Evolutionary conservation across 2,888 invertebrate genomes (phyloP).

Genomic region (Hydrotaea cyrtoneurina): DNA sequence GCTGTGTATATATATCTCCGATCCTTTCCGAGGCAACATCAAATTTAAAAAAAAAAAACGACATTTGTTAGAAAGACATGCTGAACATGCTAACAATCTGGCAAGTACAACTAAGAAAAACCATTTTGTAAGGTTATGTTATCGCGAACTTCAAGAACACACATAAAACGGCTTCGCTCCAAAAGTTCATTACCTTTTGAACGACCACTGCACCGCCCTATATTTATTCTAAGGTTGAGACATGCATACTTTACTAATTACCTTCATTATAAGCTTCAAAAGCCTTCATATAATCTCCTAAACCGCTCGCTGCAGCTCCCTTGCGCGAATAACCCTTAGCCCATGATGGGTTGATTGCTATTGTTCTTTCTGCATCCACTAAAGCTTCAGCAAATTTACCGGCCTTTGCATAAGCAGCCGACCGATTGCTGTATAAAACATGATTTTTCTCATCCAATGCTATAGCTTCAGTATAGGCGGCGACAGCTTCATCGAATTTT

Average conservation of each 20-base stretch:
- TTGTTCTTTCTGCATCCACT: constrained; percentile 92
- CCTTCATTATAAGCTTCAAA: constrained; percentile 88
- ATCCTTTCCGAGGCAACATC: no score
- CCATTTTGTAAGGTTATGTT: constrained; percentile 62
- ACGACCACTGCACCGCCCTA: constrained; percentile 22
- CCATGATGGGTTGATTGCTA: constrained; percentile 91
- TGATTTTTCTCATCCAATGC: constrained; percentile 90
- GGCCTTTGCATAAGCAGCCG: constrained; percentile 93
- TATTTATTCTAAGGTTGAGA: not conserved
- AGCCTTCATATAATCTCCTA: constrained; percentile 89
- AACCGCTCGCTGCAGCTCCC: constrained; percentile 90
- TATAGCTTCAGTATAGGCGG: constrained; percentile 91
- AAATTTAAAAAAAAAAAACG: no score
- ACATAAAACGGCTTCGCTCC: constrained; percentile 18
- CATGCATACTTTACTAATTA: constrained; percentile 72
- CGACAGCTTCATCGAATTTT: constrained; percentile 89
- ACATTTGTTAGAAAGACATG: no score
- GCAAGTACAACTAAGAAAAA: constrained; percentile 35
- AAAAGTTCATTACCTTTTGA: constrained; percentile 23
- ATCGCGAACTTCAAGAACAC: constrained; percentile 15
- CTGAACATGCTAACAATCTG: constrained; percentile 34
- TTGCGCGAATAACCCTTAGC: constrained; percentile 94
- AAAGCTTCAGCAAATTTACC: constrained; percentile 88
- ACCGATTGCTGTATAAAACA: constrained; percentile 94
- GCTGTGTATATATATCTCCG: no score